Conservation (phyloP, 35 echinoderm and acorn worm genomes). For the Ophioderma brevispina region DNA sequence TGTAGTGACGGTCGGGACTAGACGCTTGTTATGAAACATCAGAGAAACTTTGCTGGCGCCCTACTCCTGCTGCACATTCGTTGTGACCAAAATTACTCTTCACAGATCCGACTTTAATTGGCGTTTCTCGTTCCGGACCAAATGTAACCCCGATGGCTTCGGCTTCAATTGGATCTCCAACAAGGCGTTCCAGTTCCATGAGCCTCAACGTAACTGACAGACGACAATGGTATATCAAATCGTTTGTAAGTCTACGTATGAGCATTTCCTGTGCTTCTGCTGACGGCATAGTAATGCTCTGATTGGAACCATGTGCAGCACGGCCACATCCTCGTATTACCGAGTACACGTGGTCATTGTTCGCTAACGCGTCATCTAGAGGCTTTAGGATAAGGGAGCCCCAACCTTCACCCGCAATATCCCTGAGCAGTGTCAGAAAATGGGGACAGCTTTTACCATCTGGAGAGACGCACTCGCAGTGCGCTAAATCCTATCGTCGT, state of each 20-base stretch:
- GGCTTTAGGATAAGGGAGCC: constrained; percentile 86
- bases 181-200: constrained; percentile 94
- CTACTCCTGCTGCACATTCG: constrained; percentile 80
- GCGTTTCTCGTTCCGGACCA: constrained; percentile 11
- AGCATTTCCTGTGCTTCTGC: constrained; percentile 55
- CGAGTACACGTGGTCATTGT: constrained; percentile 89
- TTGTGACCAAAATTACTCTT: constrained; percentile 96
- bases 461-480: constrained; percentile 82
- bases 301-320: constrained; percentile 75
- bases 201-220: constrained; percentile 80
- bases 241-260: constrained; percentile 82
- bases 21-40: constrained; percentile 77
- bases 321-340: constrained; percentile 70
- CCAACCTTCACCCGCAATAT: constrained; percentile 94
- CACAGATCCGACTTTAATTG: constrained; percentile 86
- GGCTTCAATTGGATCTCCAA: constrained; percentile 95
- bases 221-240: constrained; percentile 80
- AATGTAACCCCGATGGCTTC: constrained; percentile 82
- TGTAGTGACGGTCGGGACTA: constrained; percentile 87
- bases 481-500: constrained; percentile 93
- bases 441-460: constrained; percentile 88
- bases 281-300: constrained; percentile 94
- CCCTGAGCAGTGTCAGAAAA: constrained; percentile 87
- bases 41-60: constrained; percentile 87
- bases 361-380: constrained; percentile 71